Base-by-base conservation (phyloP, 2,888 invertebrate species). In the Caenorhabditis sp. region DNA sequence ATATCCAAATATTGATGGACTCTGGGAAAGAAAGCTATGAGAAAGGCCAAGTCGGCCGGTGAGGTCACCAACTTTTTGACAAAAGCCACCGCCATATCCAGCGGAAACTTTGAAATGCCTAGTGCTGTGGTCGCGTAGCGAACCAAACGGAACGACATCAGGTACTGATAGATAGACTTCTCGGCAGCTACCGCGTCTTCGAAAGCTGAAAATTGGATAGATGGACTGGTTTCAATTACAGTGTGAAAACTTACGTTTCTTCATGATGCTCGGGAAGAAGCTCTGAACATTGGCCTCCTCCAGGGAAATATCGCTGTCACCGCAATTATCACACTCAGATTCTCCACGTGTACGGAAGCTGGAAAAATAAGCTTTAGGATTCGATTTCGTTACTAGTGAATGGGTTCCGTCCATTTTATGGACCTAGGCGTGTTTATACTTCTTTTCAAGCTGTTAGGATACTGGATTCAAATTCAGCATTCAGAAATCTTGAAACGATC, bases 291-390 rank as follows among this genome's bases (percentile, higher is more conserved):
- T 68, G 85, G 68, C 66, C 2, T 80, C 84, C 14, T 79, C 80
- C 5, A 85, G 35, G 24, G 77, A 69, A 44, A 88, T 82, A n/a
- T 90, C 89, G 63, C 88, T 86, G 61, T 89, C 89, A 61, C 87
- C 83, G 61, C 91, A 91, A 38, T 88, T 85, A 47, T 90, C 91
- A 72, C 91, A 90, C 66, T 91, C 91, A 2, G 91, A 91, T 24
- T 90, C 90, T n/a, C 84, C 79, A 6, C 86, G 82, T 2, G 75
- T 80, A 35, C 90, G 76, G 22, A 79, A 84, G 41, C 64, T 79
- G 51, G 54, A 44, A 51, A 6, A 24, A n/a, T 6, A 8, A 38
- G 56, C 64, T n/a, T 41, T 35, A 24, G 28, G 19, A 47, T 64
- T 47, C 3, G 49, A 24, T 72, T 47, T 54, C 31, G 31, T 6